Conservation (phyloP, 2,888 invertebrate species). For the Callimorpha dominula region DNA sequence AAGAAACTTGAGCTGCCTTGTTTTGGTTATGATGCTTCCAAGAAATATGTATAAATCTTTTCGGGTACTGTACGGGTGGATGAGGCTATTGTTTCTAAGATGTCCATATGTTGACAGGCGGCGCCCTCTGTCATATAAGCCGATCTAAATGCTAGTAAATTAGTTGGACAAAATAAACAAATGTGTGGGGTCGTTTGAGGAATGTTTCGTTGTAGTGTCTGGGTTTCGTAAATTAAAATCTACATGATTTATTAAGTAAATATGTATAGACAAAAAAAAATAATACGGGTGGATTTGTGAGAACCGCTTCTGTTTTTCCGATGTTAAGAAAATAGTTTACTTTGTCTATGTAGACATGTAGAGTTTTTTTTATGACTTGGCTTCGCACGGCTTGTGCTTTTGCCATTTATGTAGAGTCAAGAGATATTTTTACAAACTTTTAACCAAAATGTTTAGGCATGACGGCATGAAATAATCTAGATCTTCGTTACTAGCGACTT, state of each 20-base stretch:
- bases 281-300: too few species aligned
- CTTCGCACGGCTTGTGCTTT: too few species aligned
- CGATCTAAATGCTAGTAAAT: slow-evolving; percentile 40
- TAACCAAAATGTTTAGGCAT: too few species aligned
- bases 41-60: slow-evolving; percentile 29
- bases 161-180: slow-evolving; percentile 52
- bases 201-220: neutral
- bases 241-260: neutral
- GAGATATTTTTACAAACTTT: too few species aligned
- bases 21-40: slow-evolving; percentile 23
- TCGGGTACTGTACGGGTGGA: slow-evolving; percentile 31
- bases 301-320: too few species aligned
- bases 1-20: slow-evolving; percentile 22
- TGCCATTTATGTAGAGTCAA: too few species aligned
- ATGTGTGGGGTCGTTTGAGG: slow-evolving; percentile 53
- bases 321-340: neutral
- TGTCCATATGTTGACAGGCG: slow-evolving; percentile 46
- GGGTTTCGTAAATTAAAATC: neutral
- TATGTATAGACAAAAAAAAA: neutral
- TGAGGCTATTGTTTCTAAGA: slow-evolving; percentile 42
- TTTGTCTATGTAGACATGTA: neutral
- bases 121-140: slow-evolving; percentile 33
- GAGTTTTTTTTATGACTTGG: too few species aligned
- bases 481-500: too few species aligned
- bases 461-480: too few species aligned